These are phyloP conservation scores for Aepyceros melampus DNA, from an alignment of 2,113 vertebrate genomes.

Conservation along the genomic window DNA sequence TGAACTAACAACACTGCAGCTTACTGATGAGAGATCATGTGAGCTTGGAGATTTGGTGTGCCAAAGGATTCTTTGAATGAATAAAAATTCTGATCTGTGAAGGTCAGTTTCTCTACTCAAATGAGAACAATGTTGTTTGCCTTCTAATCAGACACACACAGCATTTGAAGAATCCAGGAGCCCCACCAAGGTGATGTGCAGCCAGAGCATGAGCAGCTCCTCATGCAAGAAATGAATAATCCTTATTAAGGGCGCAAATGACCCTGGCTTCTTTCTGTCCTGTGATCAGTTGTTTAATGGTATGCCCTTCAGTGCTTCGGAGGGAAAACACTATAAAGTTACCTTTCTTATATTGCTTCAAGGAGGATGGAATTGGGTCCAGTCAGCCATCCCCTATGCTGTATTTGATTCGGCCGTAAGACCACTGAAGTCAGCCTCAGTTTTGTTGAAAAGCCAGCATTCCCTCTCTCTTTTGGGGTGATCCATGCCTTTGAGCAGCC, in stretches of 20 bases:
- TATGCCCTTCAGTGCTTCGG: slow-evolving; percentile 13
- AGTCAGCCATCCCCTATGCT: slow-evolving; percentile 30
- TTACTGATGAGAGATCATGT: neutral
- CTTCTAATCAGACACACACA: slow-evolving; percentile 55
- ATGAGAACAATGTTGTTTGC: slow-evolving; percentile 17
- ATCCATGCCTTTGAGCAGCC: neutral
- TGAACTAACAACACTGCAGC: slow-evolving; percentile 36
- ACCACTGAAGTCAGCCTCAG: slow-evolving; percentile 39
- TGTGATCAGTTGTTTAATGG: slow-evolving; percentile 54
- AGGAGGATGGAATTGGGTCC: slow-evolving; percentile 39
- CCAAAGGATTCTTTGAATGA: slow-evolving; percentile 40
- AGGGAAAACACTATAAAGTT: slow-evolving; percentile 50
- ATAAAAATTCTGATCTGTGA: slow-evolving; percentile 28
- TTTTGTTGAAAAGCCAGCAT: slow-evolving; percentile 42
- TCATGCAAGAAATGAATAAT: slow-evolving; percentile 63
- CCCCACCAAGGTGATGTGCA: slow-evolving; percentile 20
- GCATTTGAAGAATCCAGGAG: slow-evolving; percentile 38
- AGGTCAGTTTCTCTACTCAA: slow-evolving; percentile 65
- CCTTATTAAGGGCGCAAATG: slow-evolving; percentile 54
- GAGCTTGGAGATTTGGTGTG: slow-evolving; percentile 5
- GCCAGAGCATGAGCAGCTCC: neutral
- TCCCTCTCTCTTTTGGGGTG: slow-evolving; percentile 28
- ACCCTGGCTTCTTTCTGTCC: slow-evolving; percentile 37
- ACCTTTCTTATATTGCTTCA: slow-evolving; percentile 45
- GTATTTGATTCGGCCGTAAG: slow-evolving; percentile 52